Evolutionary conservation across 2,113 vertebrate species (phyloP).

Genomic region (Lichenostomus cassidix): DNA sequence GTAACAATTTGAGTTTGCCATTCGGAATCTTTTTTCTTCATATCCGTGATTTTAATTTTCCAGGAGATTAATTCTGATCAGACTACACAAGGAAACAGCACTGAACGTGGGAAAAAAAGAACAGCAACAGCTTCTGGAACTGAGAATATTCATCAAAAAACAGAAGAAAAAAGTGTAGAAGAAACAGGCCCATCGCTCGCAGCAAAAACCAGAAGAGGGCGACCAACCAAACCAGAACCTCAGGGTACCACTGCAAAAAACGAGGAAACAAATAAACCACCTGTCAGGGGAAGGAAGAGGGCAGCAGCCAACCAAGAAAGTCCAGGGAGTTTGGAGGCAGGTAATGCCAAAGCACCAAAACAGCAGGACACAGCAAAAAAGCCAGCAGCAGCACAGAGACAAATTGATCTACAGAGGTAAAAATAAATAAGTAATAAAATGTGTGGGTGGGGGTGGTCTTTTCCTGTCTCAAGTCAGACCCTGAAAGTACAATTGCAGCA

Average conservation of each 20-base stretch:
- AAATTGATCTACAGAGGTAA: slow-evolving; percentile 97
- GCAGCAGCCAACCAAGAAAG: slow-evolving; percentile 79
- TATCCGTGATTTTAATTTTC: slow-evolving; percentile 11
- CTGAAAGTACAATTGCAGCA: not conserved
- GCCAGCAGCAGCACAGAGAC: slow-evolving; percentile 87
- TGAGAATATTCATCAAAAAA: slow-evolving; percentile 82
- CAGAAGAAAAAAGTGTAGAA: slow-evolving; percentile 78
- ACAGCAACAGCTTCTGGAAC: slow-evolving; percentile 76
- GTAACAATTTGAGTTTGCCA: not conserved
- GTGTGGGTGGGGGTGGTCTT: not conserved
- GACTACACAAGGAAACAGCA: slow-evolving; percentile 76
- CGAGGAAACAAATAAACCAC: slow-evolving; percentile 79
- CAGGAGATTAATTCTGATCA: slow-evolving; percentile 83
- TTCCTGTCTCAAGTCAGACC: not conserved
- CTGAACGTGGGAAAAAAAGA: slow-evolving; percentile 82
- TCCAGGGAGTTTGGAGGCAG: slow-evolving; percentile 80
- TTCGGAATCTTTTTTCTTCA: not conserved
- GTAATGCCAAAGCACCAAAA: slow-evolving; percentile 94
- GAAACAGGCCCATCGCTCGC: slow-evolving; percentile 74
- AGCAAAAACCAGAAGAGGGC: slow-evolving; percentile 83
- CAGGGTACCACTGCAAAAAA: slow-evolving; percentile 79
- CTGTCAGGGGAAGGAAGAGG: slow-evolving; percentile 90
- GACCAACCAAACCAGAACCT: slow-evolving; percentile 83
- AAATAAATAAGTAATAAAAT: not conserved
- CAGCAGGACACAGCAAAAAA: slow-evolving; percentile 89